Percentiles rank a stretch among this genome's conserved stretches.
phyloP scores from a whole-genome alignment of 1,140 invertebrate species.

The Octopus bimaculoides region DNA sequence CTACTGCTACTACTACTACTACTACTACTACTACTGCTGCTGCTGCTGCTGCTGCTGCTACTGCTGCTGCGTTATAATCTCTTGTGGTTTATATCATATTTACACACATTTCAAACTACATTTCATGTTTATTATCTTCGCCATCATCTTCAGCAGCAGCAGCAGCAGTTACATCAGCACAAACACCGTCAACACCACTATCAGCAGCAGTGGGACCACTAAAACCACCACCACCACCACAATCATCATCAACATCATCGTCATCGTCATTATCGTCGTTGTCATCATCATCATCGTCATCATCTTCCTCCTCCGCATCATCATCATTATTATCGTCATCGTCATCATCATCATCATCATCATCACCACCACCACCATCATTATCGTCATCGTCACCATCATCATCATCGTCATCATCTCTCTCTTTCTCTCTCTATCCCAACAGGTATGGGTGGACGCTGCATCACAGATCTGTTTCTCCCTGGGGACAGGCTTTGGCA shows the following conservation, averaged over 20 bases:
- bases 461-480: slow-evolving; percentile 65
- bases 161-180: too few relatives aligned
- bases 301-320: not conserved
- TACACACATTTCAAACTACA: not conserved
- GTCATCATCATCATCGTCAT: slow-evolving; percentile 1
- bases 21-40: not conserved
- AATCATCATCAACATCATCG: too few relatives aligned
- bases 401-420: not conserved
- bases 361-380: slow-evolving; percentile 14
- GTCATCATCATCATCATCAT: slow-evolving; percentile 14
- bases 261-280: too few relatives aligned
- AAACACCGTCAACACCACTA: too few relatives aligned
- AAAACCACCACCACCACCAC: too few relatives aligned
- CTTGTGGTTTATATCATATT: not conserved
- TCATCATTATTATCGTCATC: not conserved
- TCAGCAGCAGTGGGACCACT: too few relatives aligned
- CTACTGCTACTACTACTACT: not conserved
- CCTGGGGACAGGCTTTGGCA: slow-evolving; percentile 64
- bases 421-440: slow-evolving; percentile 10
- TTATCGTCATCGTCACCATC: slow-evolving; percentile 14
- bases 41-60: not conserved
- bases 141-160: too few relatives aligned
- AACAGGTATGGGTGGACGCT: slow-evolving; percentile 62
- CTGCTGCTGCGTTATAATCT: not conserved
- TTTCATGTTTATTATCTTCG: slow-evolving; percentile 1